These are phyloP conservation scores for Sebastes baramenuke DNA, from an alignment of 2,797 vertebrate genomes.

Conservation along the genomic window DNA sequence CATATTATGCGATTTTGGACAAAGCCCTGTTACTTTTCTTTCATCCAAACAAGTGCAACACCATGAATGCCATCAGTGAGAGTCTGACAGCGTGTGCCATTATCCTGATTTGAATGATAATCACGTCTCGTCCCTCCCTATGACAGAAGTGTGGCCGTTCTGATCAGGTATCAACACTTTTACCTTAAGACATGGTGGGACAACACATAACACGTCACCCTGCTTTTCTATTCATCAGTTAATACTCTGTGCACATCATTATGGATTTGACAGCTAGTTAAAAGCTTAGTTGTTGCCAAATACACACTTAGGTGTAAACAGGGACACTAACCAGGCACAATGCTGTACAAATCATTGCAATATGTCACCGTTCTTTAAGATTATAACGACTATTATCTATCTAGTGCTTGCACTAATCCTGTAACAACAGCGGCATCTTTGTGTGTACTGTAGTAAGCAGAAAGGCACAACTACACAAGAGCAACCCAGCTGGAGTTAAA, in stretches of 20 bases:
- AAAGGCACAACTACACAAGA: constrained; percentile 11
- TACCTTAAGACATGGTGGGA: background rate
- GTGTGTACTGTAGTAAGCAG: background rate
- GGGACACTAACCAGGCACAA: background rate
- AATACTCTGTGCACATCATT: background rate
- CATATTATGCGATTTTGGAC: background rate
- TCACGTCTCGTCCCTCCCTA: no score
- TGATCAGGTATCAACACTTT: background rate
- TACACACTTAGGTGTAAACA: background rate
- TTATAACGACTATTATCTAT: background rate
- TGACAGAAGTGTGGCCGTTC: background rate
- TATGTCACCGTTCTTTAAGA: constrained; percentile 4
- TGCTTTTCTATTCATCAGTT: background rate
- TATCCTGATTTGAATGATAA: background rate
- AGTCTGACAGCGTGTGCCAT: background rate
- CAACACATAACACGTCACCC: background rate
- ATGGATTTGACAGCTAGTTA: background rate
- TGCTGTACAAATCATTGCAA: background rate
- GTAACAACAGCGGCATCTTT: background rate
- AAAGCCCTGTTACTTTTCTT: background rate
- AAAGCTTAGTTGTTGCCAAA: background rate
- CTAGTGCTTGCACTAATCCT: constrained; percentile 16
- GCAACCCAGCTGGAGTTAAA: constrained; percentile 2
- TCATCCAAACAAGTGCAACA: background rate
- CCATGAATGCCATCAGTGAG: background rate